Evolutionary conservation across 2,113 vertebrate species (phyloP).

Genomic region (Thryonomys swinderianus): DNA sequence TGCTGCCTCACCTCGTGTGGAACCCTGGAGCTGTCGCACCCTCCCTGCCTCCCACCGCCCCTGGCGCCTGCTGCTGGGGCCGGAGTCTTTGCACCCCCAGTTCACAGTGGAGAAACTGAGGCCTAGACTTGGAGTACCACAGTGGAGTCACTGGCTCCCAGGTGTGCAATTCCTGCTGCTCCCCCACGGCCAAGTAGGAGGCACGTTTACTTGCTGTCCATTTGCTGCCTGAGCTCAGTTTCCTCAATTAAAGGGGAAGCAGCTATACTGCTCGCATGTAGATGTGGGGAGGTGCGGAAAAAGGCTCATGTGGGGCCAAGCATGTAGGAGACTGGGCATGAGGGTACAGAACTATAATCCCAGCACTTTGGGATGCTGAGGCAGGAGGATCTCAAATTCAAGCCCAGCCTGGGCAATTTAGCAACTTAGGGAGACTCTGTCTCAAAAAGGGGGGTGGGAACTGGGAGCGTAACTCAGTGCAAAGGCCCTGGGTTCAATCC

Average conservation of each 20-base stretch:
- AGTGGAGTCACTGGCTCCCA: background rate
- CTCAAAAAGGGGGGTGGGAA: background rate
- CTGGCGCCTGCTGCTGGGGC: background rate
- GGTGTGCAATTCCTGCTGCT: too few relatives aligned
- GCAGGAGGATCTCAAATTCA: background rate
- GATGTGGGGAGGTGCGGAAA: background rate
- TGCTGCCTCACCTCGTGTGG: background rate
- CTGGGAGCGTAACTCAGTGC: background rate
- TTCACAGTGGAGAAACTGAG: constrained; percentile 9
- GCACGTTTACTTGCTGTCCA: background rate
- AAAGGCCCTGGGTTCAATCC: background rate
- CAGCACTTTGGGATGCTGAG: background rate
- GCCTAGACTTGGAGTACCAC: background rate
- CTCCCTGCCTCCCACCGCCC: background rate
- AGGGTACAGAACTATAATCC: background rate
- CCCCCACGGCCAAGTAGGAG: background rate
- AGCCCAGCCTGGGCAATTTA: background rate
- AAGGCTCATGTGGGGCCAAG: background rate
- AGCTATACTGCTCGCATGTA: too few relatives aligned
- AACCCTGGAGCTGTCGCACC: background rate
- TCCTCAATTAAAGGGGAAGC: background rate
- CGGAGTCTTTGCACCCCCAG: background rate
- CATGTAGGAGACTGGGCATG: background rate
- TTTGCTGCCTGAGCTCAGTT: background rate
- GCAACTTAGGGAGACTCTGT: background rate